phyloP scores from a whole-genome alignment of 2,888 invertebrate genomes.

The Silvanus unidentatus region DNA sequence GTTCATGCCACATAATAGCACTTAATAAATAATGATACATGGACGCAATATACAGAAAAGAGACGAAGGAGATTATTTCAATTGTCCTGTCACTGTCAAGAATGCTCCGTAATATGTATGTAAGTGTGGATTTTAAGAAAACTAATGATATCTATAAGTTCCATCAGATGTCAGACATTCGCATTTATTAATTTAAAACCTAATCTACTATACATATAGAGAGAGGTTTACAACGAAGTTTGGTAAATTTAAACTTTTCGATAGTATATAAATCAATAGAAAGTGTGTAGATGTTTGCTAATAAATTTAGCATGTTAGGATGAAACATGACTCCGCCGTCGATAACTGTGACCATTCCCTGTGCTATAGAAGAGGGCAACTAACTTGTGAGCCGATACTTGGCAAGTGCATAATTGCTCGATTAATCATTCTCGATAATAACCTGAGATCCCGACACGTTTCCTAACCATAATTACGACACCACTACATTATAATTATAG shows the following conservation, averaged over 20 bases:
- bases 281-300: constrained; percentile 23
- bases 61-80: no score
- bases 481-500: constrained; percentile 29
- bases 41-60: no score
- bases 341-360: background rate
- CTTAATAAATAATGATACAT: constrained; percentile 36
- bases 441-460: constrained; percentile 28
- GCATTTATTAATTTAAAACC: no score
- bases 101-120: no score
- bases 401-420: constrained; percentile 28
- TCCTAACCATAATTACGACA: constrained; percentile 27
- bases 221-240: no score
- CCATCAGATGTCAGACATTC: no score
- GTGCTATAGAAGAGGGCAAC: constrained; percentile 20
- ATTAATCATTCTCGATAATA: constrained; percentile 30
- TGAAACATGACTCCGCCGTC: constrained; percentile 26
- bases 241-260: constrained; percentile 24
- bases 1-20: constrained; percentile 24
- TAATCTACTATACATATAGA: no score
- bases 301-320: constrained; percentile 23
- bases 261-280: constrained; percentile 30
- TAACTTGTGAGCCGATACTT: constrained; percentile 31
- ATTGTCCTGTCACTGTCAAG: no score
- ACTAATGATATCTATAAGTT: no score
- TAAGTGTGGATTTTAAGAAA: no score